Base-by-base conservation (phyloP, 1,140 invertebrate species). In the Fopius arisanus region DNA sequence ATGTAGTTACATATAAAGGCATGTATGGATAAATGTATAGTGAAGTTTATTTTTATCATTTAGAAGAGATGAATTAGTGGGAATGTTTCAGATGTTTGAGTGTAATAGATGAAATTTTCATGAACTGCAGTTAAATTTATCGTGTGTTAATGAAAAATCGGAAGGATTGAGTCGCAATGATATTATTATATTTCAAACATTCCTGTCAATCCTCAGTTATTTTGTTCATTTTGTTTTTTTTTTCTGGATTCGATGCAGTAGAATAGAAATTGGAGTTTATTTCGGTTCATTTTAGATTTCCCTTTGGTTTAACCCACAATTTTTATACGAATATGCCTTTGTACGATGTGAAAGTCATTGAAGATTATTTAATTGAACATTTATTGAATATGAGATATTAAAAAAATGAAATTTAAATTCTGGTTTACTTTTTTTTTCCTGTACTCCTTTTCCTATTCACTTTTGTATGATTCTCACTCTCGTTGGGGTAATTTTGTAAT, bases 21-120 rank as follows among this genome's bases (percentile, higher is more conserved):
- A 78, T 79, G 78, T 80, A 77, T 63, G 78, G 73, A 82, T 78
- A 81, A 80, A 81, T 82, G 79, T 82, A 84, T 82, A 83, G 83
- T 77, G 77, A 82, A 81, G 75, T 81, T 84, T 83, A 84, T 83
- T 83, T 84, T 84, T 84, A 83, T 84, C 80, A 83, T 84, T 84
- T 83, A 82, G 78, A 77, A 72, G 77, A 41, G 37, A 75, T 66
- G 70, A 72, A 74, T 63, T 70, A 72, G 54, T 26, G 54, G 54
- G 54, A 26, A 59, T 59, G 54, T 26, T 59, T 59, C n/a, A 48
- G 43, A 19, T n/a, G 43, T n/a, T 19, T 48, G 14, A 76, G 33
- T 73, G 70, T 73, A 73, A 62, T 73, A 73, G 65, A 67, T 59
- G 16, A 73, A 73, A 41, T 26, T 26, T 73, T 73, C 72, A 65